Conservation (phyloP, 1,140 invertebrate genomes). For the Archivesica marissinica region DNA sequence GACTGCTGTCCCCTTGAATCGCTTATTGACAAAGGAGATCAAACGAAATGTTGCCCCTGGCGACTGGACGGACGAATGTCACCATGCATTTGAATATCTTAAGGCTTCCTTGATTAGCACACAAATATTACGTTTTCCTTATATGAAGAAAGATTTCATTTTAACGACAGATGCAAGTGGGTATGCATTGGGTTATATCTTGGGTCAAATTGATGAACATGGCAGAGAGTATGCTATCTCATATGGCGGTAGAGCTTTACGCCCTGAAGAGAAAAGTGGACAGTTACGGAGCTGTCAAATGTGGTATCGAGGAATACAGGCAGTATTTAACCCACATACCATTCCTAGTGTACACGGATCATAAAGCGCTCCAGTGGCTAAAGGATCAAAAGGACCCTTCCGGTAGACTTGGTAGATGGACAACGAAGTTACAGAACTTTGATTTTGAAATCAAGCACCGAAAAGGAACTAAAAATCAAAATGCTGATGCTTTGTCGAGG, state of each 20-base stretch:
- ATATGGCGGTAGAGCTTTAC: constrained; percentile 64
- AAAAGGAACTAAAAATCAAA: neutral
- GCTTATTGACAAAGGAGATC: constrained; percentile 80
- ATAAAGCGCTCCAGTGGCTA: constrained; percentile 47
- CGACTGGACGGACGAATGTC: constrained; percentile 57
- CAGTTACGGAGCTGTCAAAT: constrained; percentile 47
- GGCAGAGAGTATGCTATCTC: constrained; percentile 53
- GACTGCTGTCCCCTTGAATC: constrained; percentile 78
- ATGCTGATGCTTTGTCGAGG: constrained; percentile 32
- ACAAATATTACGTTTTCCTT: constrained; percentile 63
- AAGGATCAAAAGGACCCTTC: constrained; percentile 9
- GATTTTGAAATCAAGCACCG: constrained; percentile 16
- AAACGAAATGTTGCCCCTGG: too few species aligned
- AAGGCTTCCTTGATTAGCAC: constrained; percentile 60
- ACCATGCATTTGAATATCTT: constrained; percentile 63
- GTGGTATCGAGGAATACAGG: constrained; percentile 36
- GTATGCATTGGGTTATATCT: constrained; percentile 45
- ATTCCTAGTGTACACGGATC: constrained; percentile 52
- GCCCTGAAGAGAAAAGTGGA: constrained; percentile 47
- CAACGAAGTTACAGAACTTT: constrained; percentile 32
- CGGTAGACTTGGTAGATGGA: constrained; percentile 46
- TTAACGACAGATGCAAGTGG: constrained; percentile 67
- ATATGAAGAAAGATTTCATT: constrained; percentile 62
- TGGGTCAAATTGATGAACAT: constrained; percentile 57
- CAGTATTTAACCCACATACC: constrained; percentile 38